These are phyloP conservation scores for Ranitomeya variabilis DNA, from an alignment of 2,113 vertebrate species.

Conservation along the genomic window DNA sequence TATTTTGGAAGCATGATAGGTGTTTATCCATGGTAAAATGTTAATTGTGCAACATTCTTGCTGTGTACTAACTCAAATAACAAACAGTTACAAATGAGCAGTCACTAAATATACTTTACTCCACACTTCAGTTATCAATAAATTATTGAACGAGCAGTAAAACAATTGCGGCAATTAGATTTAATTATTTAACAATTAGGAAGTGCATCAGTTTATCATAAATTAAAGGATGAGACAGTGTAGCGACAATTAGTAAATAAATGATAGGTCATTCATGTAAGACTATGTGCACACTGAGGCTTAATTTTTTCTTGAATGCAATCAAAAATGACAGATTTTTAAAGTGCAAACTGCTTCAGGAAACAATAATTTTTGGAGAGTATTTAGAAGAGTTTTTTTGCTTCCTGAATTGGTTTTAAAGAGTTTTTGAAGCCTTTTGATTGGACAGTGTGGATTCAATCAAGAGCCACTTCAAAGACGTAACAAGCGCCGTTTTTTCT, in stretches of 20 bases:
- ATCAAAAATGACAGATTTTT: too few species aligned
- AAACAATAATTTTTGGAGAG: too few species aligned
- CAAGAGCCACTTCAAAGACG: too few species aligned
- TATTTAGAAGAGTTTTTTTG: too few species aligned
- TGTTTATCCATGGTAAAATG: background rate
- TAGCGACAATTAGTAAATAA: background rate
- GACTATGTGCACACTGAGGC: background rate
- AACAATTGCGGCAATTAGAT: background rate
- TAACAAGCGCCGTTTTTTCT: too few species aligned
- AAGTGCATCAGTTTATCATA: background rate
- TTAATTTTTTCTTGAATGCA: too few species aligned
- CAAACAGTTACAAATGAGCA: background rate
- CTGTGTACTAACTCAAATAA: background rate
- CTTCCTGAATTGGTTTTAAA: too few species aligned
- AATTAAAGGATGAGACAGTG: background rate
- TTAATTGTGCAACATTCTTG: background rate
- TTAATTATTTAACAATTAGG: background rate
- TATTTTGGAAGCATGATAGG: background rate
- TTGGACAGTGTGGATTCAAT: too few species aligned
- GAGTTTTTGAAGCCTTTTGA: too few species aligned
- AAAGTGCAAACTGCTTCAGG: too few species aligned
- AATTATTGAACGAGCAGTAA: constrained; percentile 3
- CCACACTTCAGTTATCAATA: constrained; percentile 15
- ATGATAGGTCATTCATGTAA: background rate
- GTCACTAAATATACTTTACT: background rate